A percentile compares a stretch with the other conserved stretches of the same genome.
phyloP scores from a whole-genome alignment of 2,888 invertebrate genomes.

The Syrista parreyssii region DNA sequence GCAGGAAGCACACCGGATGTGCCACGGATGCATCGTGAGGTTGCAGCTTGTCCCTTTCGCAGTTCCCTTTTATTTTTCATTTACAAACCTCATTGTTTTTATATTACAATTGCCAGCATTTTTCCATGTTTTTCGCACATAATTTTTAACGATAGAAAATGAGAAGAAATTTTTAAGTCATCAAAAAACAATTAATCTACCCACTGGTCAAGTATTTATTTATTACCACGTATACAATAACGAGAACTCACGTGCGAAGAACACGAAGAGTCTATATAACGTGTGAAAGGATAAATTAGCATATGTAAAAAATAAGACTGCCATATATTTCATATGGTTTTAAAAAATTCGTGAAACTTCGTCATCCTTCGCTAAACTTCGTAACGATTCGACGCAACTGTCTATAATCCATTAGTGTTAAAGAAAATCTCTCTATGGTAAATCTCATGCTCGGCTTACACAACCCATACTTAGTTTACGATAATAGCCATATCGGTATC shows the following conservation, averaged over 20 bases:
- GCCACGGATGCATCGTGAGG: constrained; percentile 13
- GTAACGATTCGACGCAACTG: not conserved
- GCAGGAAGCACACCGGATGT: constrained; percentile 17
- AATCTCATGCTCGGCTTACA: not conserved
- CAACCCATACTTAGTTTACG: not conserved
- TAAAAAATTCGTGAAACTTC: not conserved
- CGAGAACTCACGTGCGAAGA: not conserved
- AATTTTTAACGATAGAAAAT: no score
- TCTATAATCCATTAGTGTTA: not conserved
- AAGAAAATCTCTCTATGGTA: not conserved
- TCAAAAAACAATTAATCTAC: not conserved
- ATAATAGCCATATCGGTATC: constrained; percentile 5
- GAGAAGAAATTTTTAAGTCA: no score
- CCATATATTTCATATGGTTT: not conserved
- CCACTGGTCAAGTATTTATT: not conserved
- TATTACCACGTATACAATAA: not conserved
- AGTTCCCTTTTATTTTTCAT: not conserved
- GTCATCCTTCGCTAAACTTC: not conserved
- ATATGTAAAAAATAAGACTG: not conserved
- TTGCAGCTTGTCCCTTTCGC: not conserved
- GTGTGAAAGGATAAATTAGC: not conserved
- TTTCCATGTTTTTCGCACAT: not conserved
- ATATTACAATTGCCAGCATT: not conserved
- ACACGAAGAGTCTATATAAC: not conserved
- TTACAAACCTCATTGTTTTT: not conserved